These are phyloP conservation scores for Lates japonicus DNA, from an alignment of 2,797 vertebrate species.

Conservation along the genomic window DNA sequence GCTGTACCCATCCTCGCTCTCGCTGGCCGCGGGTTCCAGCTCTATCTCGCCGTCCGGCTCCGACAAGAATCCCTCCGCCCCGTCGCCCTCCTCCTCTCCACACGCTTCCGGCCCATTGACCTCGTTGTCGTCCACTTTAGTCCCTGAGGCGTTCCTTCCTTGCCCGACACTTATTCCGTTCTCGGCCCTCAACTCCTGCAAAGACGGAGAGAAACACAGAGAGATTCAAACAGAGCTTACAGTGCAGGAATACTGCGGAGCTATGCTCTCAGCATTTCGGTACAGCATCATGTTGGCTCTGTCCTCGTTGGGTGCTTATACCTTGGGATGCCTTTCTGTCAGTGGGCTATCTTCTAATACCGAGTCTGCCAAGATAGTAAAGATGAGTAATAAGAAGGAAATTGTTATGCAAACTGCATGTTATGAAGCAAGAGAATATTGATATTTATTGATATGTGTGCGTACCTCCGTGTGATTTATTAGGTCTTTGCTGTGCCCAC, in stretches of 20 bases:
- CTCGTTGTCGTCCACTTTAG: constrained; percentile 84
- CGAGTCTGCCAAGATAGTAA: constrained; percentile 72
- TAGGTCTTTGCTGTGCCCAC: constrained; percentile 69
- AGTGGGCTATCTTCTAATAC: constrained; percentile 72
- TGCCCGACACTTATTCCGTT: constrained; percentile 87
- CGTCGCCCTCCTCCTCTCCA: constrained; percentile 92
- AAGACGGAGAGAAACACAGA: constrained; percentile 65
- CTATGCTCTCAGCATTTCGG: constrained; percentile 34
- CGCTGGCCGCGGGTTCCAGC: constrained; percentile 93
- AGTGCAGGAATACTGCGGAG: constrained; percentile 16
- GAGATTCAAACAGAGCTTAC: constrained; percentile 24
- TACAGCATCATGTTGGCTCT: constrained; percentile 43
- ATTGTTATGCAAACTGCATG: constrained; percentile 57
- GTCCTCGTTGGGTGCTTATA: constrained; percentile 62
- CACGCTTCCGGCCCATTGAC: constrained; percentile 88
- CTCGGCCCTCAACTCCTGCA: constrained; percentile 86
- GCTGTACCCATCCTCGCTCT: constrained; percentile 97
- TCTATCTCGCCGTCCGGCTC: constrained; percentile 94
- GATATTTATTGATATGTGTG: constrained; percentile 12
- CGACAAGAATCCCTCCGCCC: constrained; percentile 91
- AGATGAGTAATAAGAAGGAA: constrained; percentile 58
- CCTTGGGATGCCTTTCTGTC: constrained; percentile 79
- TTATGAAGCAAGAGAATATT: constrained; percentile 38
- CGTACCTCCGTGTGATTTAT: constrained; percentile 72
- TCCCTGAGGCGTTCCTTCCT: constrained; percentile 87